A percentile compares a stretch with the other conserved stretches of the same genome.
phyloP scores from a whole-genome alignment of 2,797 vertebrate genomes.

The Lateolabrax maculatus region DNA sequence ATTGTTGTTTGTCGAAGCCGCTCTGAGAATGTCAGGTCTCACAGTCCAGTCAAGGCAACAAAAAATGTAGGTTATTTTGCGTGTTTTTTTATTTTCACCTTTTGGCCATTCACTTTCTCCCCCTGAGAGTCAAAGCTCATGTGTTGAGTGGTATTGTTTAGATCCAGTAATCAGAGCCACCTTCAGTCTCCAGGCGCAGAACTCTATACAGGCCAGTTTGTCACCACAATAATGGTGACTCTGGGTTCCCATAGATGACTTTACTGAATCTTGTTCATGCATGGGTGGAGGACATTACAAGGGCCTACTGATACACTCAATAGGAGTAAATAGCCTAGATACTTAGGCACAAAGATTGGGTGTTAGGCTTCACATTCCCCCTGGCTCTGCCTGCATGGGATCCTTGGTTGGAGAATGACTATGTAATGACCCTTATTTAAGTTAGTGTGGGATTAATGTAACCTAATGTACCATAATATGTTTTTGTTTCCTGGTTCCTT shows the following conservation, averaged over 20 bases:
- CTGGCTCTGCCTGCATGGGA: background rate
- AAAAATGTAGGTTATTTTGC: conserved; percentile 40
- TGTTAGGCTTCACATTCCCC: conserved; percentile 13
- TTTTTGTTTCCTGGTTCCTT: conserved; percentile 49
- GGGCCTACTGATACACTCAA: conserved; percentile 36
- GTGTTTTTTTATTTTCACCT: background rate
- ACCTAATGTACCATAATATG: conserved; percentile 29
- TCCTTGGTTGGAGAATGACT: background rate
- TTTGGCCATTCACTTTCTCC: conserved; percentile 11
- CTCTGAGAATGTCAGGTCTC: conserved; percentile 29
- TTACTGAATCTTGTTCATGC: conserved; percentile 38
- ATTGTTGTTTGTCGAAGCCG: conserved; percentile 30
- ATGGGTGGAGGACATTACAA: conserved; percentile 42
- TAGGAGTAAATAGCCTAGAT: conserved; percentile 28
- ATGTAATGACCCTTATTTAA: background rate
- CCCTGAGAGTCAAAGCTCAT: conserved; percentile 30
- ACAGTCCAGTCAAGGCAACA: conserved; percentile 1
- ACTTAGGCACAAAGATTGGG: conserved; percentile 11
- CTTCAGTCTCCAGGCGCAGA: conserved; percentile 62
- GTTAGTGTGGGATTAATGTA: background rate
- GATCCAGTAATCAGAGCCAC: conserved; percentile 65
- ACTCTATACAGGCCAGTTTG: conserved; percentile 59
- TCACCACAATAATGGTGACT: conserved; percentile 50
- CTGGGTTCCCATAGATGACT: conserved; percentile 53
- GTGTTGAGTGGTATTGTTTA: conserved; percentile 63